Conservation (phyloP, 2,888 invertebrate genomes). For the Cepaea hortensis region DNA sequence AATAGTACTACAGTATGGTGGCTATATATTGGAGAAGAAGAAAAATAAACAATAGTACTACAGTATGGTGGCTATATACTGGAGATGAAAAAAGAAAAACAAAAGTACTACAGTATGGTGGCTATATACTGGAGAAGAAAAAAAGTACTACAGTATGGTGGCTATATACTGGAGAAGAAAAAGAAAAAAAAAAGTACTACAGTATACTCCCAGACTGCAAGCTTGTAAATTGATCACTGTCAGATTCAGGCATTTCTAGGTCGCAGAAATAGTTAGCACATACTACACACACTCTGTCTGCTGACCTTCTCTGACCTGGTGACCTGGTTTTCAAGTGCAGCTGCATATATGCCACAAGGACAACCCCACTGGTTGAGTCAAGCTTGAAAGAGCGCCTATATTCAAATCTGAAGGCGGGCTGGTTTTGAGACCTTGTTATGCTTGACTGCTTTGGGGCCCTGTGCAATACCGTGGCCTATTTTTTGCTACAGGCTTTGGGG, state of each 20-base stretch:
- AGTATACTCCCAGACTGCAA: neutral
- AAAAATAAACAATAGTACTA: too few species aligned
- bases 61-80: too few species aligned
- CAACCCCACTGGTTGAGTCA: neutral
- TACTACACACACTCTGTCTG: slow-evolving; percentile 48
- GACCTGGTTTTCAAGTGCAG: slow-evolving; percentile 44
- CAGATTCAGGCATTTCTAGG: slow-evolving; percentile 34
- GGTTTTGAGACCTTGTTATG: neutral
- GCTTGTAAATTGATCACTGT: slow-evolving; percentile 35
- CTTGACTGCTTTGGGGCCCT: slow-evolving; percentile 14
- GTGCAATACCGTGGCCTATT: neutral
- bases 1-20: too few species aligned
- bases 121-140: too few species aligned
- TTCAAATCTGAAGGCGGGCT: slow-evolving; percentile 38
- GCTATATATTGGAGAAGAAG: too few species aligned
- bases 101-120: too few species aligned
- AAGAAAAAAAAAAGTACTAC: too few species aligned
- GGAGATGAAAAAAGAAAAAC: too few species aligned
- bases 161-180: too few species aligned
- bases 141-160: neutral
- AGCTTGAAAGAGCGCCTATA: slow-evolving; percentile 19
- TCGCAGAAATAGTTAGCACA: slow-evolving; percentile 45
- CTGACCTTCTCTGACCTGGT: slow-evolving; percentile 44
- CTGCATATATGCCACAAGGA: slow-evolving; percentile 41
- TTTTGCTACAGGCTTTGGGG: too few species aligned